Conservation (phyloP, 2,888 invertebrate species). For the Phortica okadai region DNA sequence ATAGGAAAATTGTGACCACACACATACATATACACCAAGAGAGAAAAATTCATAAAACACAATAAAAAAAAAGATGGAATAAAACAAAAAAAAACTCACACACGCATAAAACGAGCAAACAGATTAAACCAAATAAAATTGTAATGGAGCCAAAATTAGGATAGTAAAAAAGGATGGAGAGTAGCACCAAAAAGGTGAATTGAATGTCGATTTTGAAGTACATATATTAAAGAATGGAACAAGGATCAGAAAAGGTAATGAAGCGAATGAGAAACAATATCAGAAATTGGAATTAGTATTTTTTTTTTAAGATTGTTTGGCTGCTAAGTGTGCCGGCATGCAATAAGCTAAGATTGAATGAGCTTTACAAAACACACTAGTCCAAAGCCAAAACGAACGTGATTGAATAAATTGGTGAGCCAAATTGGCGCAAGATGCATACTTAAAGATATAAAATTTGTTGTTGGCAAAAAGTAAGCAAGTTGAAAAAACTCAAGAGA, state of each 20-base stretch:
- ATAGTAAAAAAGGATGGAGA: conserved; percentile 2
- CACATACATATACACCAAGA: conserved; percentile 63
- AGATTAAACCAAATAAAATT: conserved; percentile 6
- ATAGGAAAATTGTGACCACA: conserved; percentile 60
- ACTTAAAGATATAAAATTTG: too few species aligned
- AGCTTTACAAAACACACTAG: background rate
- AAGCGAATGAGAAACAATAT: conserved; percentile 46
- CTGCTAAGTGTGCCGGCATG: conserved; percentile 7
- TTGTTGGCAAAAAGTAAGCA: background rate
- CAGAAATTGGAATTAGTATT: conserved; percentile 53
- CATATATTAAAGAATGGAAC: conserved; percentile 9
- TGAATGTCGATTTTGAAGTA: background rate
- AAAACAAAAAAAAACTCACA: conserved; percentile 14
- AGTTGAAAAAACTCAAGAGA: background rate
- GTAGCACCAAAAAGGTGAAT: conserved; percentile 1
- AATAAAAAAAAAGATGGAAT: conserved; percentile 32
- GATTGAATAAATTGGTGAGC: background rate
- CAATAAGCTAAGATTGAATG: background rate
- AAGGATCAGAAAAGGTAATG: conserved; percentile 17
- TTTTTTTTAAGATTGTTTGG: conserved; percentile 14
- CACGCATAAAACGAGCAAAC: conserved; percentile 10
- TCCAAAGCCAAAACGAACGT: background rate
- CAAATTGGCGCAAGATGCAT: background rate
- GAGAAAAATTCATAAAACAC: conserved; percentile 33
- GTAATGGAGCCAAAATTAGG: conserved; percentile 23